Evolutionary conservation across 1,140 invertebrate genomes (phyloP).

Genomic region (Atopsyche davidsoni): DNA sequence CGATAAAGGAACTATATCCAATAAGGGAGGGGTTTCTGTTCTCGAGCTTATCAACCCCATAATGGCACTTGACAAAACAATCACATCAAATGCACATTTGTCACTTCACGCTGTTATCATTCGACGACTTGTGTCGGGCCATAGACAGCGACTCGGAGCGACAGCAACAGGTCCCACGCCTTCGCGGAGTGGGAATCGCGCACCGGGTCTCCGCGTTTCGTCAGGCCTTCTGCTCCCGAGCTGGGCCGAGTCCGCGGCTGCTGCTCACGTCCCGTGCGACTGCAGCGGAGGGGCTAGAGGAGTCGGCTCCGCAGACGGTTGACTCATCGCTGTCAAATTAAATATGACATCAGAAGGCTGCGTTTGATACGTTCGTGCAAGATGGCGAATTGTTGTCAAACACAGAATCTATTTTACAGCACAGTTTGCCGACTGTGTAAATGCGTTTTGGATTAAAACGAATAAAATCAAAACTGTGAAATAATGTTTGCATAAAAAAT

Average conservation of each 20-base stretch:
- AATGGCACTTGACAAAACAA: conserved; percentile 7
- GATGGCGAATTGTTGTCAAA: too few species aligned
- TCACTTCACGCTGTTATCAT: conserved; percentile 14
- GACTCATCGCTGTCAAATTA: conserved; percentile 24
- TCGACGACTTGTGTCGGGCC: conserved; percentile 1
- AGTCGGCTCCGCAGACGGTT: conserved; percentile 6
- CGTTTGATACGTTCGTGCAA: neutral
- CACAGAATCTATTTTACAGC: too few species aligned
- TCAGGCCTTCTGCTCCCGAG: too few species aligned
- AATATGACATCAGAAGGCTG: conserved; percentile 22
- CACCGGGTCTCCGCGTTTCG: too few species aligned
- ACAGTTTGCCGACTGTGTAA: too few species aligned
- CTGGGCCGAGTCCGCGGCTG: too few species aligned
- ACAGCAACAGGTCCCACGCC: conserved; percentile 21
- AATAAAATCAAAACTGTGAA: too few species aligned
- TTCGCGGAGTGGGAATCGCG: too few species aligned
- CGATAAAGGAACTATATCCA: conserved; percentile 41
- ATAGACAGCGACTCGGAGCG: conserved; percentile 9
- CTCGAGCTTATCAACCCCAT: conserved; percentile 49
- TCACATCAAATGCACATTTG: conserved; percentile 22
- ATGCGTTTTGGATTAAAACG: too few species aligned
- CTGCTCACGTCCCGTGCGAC: conserved; percentile 1
- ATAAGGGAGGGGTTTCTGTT: conserved; percentile 41
- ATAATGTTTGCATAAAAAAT: too few species aligned
- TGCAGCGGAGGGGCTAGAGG: neutral